Conservation (phyloP, 2,797 vertebrate genomes). For the Micrastur ruficollis region DNA sequence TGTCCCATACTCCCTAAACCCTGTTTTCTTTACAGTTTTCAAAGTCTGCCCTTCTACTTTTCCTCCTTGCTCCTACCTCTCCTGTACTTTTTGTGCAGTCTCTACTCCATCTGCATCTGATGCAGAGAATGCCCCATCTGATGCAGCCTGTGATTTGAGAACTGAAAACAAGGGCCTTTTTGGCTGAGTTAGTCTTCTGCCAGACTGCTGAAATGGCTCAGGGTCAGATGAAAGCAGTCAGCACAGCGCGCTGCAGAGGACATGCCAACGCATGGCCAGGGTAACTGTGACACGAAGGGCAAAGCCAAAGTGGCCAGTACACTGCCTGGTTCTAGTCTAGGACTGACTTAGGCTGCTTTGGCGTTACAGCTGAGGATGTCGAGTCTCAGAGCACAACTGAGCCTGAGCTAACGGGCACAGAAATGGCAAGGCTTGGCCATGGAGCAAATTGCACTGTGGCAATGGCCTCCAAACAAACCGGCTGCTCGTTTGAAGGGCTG, state of each 20-base stretch:
- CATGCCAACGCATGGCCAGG: background rate
- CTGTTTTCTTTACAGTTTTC: background rate
- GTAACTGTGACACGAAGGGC: background rate
- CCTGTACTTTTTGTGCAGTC: background rate
- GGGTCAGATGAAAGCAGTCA: background rate
- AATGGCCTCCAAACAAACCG: background rate
- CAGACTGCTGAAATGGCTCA: background rate
- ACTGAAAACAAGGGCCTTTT: background rate
- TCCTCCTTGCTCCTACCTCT: background rate
- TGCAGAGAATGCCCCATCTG: background rate
- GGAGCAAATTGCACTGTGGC: background rate
- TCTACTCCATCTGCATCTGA: background rate
- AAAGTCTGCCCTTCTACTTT: background rate
- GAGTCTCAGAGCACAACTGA: background rate
- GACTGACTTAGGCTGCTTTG: background rate
- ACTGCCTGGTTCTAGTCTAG: background rate
- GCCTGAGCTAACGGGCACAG: background rate
- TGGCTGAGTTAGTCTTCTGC: background rate
- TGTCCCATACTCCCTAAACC: background rate
- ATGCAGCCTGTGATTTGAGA: background rate
- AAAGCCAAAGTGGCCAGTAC: background rate
- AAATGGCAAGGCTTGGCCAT: background rate
- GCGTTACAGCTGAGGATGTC: background rate
- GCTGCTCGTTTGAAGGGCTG: background rate
- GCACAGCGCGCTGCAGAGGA: background rate